These are phyloP conservation scores for Pseudomugil gertrudae DNA, from an alignment of 2,797 vertebrate genomes.

Conservation along the genomic window DNA sequence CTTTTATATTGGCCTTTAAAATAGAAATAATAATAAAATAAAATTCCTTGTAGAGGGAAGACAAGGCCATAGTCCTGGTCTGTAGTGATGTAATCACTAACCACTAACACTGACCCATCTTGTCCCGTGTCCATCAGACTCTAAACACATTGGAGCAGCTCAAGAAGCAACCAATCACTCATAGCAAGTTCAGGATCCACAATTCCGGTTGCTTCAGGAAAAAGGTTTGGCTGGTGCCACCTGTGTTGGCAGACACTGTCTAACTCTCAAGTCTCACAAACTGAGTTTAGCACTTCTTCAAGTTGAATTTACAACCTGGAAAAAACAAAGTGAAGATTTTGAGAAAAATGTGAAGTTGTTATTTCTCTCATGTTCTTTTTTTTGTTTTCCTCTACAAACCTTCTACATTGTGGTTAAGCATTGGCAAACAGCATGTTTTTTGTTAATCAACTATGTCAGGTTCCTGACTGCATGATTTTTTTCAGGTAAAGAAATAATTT, in stretches of 20 bases:
- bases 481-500: background rate
- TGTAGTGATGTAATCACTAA: conserved; percentile 67
- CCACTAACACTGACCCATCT: conserved; percentile 68
- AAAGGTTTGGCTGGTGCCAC: conserved; percentile 50
- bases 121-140: conserved; percentile 63
- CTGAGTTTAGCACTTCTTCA: conserved; percentile 75
- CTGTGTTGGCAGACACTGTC: conserved; percentile 69
- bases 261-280: conserved; percentile 39
- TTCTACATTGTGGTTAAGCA: background rate
- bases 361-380: background rate
- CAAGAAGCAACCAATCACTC: conserved; percentile 53
- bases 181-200: conserved; percentile 24
- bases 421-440: background rate
- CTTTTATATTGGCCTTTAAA: conserved; percentile 19
- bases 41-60: conserved; percentile 33
- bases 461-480: background rate
- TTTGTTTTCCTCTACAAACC: background rate
- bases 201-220: conserved; percentile 33
- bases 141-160: conserved; percentile 73
- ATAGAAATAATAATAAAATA: background rate
- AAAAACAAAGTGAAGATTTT: conserved; percentile 6
- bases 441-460: background rate
- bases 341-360: background rate
- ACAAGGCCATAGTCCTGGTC: conserved; percentile 68
- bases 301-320: conserved; percentile 57